A percentile compares a stretch with the other conserved stretches of the same genome.
Evolutionary conservation across 2,888 invertebrate species (phyloP).

Genomic region (Erebia epiphron): DNA sequence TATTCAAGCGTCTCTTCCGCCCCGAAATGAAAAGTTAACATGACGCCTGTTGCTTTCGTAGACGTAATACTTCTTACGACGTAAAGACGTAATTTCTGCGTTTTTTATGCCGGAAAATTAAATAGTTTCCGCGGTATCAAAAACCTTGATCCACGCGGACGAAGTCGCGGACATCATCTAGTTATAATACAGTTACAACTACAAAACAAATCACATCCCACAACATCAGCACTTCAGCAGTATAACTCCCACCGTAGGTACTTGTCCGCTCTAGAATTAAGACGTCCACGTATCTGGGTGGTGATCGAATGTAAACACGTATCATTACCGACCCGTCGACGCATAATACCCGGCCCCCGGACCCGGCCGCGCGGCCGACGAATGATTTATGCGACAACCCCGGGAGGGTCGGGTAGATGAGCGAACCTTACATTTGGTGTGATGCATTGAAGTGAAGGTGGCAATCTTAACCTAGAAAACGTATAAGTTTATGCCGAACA

Average conservation of each 20-base stretch:
- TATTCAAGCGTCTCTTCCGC: neutral
- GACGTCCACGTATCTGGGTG: constrained; percentile 5
- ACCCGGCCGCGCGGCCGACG: neutral
- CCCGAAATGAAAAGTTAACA: neutral
- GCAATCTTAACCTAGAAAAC: neutral
- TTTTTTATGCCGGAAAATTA: too few relatives aligned
- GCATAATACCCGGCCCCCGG: constrained; percentile 5
- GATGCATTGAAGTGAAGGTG: neutral
- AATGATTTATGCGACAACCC: constrained; percentile 16
- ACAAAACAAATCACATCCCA: constrained; percentile 2
- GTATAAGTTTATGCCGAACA: too few relatives aligned
- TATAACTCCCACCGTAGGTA: constrained; percentile 3
- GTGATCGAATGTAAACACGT: constrained; percentile 16
- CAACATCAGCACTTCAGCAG: neutral
- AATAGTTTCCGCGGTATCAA: too few relatives aligned
- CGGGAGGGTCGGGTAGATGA: neutral
- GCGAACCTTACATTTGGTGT: neutral
- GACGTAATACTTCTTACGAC: too few relatives aligned
- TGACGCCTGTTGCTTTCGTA: neutral
- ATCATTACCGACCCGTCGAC: constrained; percentile 19
- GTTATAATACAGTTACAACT: neutral
- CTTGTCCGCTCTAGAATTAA: constrained; percentile 11
- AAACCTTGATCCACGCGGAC: too few relatives aligned
- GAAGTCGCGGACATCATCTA: neutral
- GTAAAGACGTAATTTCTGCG: too few relatives aligned